A percentile compares a stretch with the other conserved stretches of the same genome.
These are phyloP conservation scores for Drosophila lacertosa DNA, from an alignment of 1,140 invertebrate species.

Conservation along the genomic window DNA sequence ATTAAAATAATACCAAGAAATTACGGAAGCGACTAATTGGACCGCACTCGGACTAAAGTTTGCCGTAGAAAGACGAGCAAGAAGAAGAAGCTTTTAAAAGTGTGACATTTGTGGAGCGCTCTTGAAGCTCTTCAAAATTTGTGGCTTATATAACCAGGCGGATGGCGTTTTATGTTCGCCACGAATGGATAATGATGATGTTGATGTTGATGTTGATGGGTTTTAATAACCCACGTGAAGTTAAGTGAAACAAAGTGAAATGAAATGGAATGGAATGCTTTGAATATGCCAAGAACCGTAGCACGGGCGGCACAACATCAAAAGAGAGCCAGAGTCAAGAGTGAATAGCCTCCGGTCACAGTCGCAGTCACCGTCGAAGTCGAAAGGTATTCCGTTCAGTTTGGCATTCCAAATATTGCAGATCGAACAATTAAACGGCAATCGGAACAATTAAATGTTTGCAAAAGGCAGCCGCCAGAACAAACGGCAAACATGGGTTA, in stretches of 20 bases:
- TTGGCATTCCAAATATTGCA: slow-evolving; percentile 72
- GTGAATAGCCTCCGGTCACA: background rate
- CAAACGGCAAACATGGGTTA: slow-evolving; percentile 69
- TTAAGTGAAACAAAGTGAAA: slow-evolving; percentile 17
- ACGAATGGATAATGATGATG: slow-evolving; percentile 14
- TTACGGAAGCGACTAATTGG: slow-evolving; percentile 80
- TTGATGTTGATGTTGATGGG: slow-evolving; percentile 47
- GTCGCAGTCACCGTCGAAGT: too few relatives aligned
- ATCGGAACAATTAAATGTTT: slow-evolving; percentile 80
- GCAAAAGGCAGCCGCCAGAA: slow-evolving; percentile 55
- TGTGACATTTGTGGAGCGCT: slow-evolving; percentile 58
- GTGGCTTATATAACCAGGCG: slow-evolving; percentile 57
- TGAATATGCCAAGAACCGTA: slow-evolving; percentile 75
- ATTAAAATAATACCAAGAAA: slow-evolving; percentile 82
- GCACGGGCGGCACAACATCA: slow-evolving; percentile 61
- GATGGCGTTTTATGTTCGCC: slow-evolving; percentile 27
- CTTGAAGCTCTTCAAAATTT: slow-evolving; percentile 8
- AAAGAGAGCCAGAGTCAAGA: too few relatives aligned
- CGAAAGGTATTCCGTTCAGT: slow-evolving; percentile 4
- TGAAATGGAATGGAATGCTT: slow-evolving; percentile 51
- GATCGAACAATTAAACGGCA: slow-evolving; percentile 67
- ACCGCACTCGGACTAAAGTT: slow-evolving; percentile 26
- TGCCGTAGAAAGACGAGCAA: background rate
- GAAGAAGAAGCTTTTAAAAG: slow-evolving; percentile 2
- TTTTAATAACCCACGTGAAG: slow-evolving; percentile 59